phyloP scores from a whole-genome alignment of 92 coral and sea anemone species.

The Paragorgia papillata region DNA sequence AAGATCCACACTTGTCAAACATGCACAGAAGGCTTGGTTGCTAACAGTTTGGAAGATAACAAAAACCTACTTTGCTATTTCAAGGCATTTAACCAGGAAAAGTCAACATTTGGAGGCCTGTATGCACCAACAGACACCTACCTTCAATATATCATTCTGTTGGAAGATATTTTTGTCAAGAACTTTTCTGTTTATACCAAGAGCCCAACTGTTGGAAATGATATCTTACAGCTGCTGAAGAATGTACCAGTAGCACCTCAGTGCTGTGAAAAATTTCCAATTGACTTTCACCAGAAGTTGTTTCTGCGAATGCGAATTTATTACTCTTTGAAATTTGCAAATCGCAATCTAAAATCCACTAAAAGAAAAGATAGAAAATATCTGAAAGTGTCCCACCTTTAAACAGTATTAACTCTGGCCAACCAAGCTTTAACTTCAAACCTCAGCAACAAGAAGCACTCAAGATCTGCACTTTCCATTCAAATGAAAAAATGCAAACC shows the following conservation, averaged over 20 bases:
- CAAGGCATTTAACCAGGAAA: slow-evolving; percentile 27
- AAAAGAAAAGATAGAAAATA: slow-evolving; percentile 15
- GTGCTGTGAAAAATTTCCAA: not conserved
- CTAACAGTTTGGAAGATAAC: slow-evolving; percentile 13
- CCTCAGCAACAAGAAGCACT: too few species aligned
- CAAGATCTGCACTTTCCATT: too few species aligned
- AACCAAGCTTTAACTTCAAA: too few species aligned
- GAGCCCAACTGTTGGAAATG: slow-evolving; percentile 14
- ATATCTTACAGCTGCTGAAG: slow-evolving; percentile 4
- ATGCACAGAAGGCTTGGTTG: not conserved
- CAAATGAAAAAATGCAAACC: too few species aligned
- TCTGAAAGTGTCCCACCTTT: slow-evolving; percentile 28
- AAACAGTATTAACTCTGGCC: too few species aligned
- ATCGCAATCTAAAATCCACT: slow-evolving; percentile 9
- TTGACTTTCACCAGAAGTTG: slow-evolving; percentile 5
- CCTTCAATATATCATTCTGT: not conserved
- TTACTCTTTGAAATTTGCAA: slow-evolving; percentile 31
- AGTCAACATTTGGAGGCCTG: slow-evolving; percentile 1
- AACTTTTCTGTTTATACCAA: slow-evolving; percentile 9
- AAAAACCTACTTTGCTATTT: slow-evolving; percentile 13
- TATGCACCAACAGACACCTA: not conserved
- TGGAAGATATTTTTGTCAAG: slow-evolving; percentile 7
- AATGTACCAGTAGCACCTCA: not conserved
- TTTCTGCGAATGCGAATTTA: slow-evolving; percentile 30
- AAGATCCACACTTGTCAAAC: not conserved